Percentiles rank a stretch among this genome's conserved stretches.
These are phyloP conservation scores for Hypercompe scribonia DNA, from an alignment of 2,888 invertebrate genomes.

Conservation along the genomic window DNA sequence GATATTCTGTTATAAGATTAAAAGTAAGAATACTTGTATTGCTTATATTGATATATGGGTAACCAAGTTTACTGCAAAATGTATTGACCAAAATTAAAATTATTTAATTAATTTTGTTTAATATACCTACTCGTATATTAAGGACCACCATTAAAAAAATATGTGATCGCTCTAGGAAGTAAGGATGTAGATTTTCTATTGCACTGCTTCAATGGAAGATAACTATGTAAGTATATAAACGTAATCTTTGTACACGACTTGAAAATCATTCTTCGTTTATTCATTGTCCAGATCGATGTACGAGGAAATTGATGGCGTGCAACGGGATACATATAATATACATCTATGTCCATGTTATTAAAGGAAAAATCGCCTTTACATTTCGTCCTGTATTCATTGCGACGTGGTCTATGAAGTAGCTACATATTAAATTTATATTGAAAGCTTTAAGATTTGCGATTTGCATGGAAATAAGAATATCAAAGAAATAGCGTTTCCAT, in stretches of 20 bases:
- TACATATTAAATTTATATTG: slow-evolving; percentile 45
- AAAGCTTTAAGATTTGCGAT: slow-evolving; percentile 59
- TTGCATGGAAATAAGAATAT: slow-evolving; percentile 62
- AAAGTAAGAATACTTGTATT: not conserved
- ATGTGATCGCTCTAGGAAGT: not conserved
- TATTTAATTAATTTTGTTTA: too few relatives aligned
- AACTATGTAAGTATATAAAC: slow-evolving; percentile 27
- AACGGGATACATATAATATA: slow-evolving; percentile 26
- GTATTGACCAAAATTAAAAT: not conserved
- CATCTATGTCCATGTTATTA: slow-evolving; percentile 27
- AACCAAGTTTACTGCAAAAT: not conserved
- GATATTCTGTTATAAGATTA: too few relatives aligned
- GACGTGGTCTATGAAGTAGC: slow-evolving; percentile 11
- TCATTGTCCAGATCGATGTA: slow-evolving; percentile 70
- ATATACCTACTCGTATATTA: too few relatives aligned
- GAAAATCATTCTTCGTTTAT: slow-evolving; percentile 62
- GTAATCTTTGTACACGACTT: slow-evolving; percentile 64
- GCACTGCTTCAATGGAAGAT: slow-evolving; percentile 62
- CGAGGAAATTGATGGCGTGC: slow-evolving; percentile 67
- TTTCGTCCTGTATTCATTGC: not conserved
- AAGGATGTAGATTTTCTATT: slow-evolving; percentile 36
- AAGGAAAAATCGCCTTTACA: slow-evolving; percentile 32
- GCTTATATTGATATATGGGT: not conserved
- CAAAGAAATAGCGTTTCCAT: slow-evolving; percentile 64
- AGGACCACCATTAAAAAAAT: not conserved